Evolutionary conservation across 1,140 invertebrate genomes (phyloP).

Genomic region (Saxidomus purpurata): DNA sequence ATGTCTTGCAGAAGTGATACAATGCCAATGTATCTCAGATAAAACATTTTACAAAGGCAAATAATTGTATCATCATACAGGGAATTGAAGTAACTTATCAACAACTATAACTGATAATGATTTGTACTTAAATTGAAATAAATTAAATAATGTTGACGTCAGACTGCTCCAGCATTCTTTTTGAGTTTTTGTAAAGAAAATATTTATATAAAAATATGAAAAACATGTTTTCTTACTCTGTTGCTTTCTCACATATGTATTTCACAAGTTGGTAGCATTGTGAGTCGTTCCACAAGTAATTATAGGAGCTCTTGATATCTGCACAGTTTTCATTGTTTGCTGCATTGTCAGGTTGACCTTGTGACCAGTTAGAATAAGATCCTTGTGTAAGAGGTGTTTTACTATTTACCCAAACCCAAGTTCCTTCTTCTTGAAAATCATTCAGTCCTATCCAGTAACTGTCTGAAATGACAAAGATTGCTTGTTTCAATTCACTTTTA

Average conservation of each 20-base stretch:
- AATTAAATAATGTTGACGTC: too few species aligned
- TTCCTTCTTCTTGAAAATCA: not conserved
- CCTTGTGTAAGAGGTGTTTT: not conserved
- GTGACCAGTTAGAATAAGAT: not conserved
- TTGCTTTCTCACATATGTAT: not conserved
- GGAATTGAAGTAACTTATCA: too few species aligned
- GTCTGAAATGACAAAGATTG: not conserved
- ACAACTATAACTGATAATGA: too few species aligned
- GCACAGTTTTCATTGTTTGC: not conserved
- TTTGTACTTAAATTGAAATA: too few species aligned
- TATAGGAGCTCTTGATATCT: not conserved
- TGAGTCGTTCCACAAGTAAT: not conserved
- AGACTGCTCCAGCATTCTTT: too few species aligned
- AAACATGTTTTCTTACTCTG: not conserved
- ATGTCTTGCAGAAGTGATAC: too few species aligned
- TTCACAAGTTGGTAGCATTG: not conserved
- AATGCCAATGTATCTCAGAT: too few species aligned
- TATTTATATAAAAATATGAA: too few species aligned
- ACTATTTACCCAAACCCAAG: not conserved
- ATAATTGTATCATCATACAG: too few species aligned
- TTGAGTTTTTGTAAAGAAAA: too few species aligned
- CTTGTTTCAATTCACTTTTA: too few species aligned
- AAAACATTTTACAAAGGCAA: too few species aligned
- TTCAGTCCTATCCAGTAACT: not conserved
- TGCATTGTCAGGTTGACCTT: not conserved